Percentiles rank a stretch among this genome's conserved stretches.
Conservation (phyloP, 2,888 invertebrate genomes). For the Volucella bombylans region DNA sequence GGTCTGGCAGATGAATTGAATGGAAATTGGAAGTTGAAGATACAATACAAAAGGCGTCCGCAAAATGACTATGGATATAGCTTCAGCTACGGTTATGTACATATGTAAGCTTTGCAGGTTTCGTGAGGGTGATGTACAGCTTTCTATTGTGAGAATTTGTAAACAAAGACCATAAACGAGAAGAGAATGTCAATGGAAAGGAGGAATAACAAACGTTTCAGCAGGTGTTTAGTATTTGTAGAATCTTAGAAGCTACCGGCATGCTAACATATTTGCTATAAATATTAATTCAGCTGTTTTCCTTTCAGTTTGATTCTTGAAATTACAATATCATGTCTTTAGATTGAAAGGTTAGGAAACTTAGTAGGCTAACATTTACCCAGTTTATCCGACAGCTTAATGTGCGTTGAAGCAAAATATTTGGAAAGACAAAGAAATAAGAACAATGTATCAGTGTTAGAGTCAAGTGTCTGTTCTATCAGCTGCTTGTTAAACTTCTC, state of each 20-base stretch:
- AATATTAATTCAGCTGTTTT: slow-evolving; percentile 34
- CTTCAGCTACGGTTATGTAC: background rate
- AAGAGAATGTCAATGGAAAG: slow-evolving; percentile 1
- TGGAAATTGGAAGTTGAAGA: background rate
- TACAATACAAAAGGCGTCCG: slow-evolving; percentile 33
- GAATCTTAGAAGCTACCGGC: slow-evolving; percentile 35
- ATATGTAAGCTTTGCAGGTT: slow-evolving; percentile 29
- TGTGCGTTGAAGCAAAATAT: no score
- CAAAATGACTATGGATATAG: slow-evolving; percentile 8
- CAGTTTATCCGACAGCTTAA: no score
- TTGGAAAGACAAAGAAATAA: no score
- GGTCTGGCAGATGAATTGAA: slow-evolving; percentile 43
- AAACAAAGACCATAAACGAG: slow-evolving; percentile 41
- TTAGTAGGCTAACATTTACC: background rate
- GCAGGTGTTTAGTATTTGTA: slow-evolving; percentile 65
- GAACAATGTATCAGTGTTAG: no score
- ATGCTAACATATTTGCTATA: slow-evolving; percentile 10
- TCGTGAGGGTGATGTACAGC: slow-evolving; percentile 47
- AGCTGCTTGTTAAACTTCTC: no score
- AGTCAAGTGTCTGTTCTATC: no score
- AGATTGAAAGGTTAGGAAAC: background rate
- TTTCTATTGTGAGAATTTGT: slow-evolving; percentile 60
- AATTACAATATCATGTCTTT: background rate
- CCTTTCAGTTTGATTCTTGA: slow-evolving; percentile 1
- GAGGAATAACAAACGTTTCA: slow-evolving; percentile 22